A percentile compares a stretch with the other conserved stretches of the same genome.
Evolutionary conservation across 1,140 invertebrate genomes (phyloP).

Genomic region (Drosophila pruinosa): DNA sequence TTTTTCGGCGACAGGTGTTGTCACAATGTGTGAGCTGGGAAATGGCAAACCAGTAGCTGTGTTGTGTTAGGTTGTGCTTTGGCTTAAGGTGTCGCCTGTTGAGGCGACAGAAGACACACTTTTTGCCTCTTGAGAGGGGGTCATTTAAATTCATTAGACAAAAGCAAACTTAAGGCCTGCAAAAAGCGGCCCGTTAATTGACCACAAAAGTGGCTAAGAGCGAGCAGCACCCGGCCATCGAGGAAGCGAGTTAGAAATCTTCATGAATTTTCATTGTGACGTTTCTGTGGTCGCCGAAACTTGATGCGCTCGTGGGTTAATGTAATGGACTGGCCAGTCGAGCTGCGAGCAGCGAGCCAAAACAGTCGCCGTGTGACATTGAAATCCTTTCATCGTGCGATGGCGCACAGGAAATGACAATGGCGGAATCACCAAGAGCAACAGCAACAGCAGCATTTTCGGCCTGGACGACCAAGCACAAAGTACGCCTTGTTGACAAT

Average conservation of each 20-base stretch:
- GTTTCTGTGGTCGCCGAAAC: conserved; percentile 65
- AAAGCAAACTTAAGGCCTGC: conserved; percentile 60
- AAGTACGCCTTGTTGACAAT: conserved; percentile 46
- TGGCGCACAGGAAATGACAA: conserved; percentile 28
- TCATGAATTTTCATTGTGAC: conserved; percentile 72
- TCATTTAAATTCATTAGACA: conserved; percentile 77
- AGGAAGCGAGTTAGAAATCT: conserved; percentile 38
- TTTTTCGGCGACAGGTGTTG: conserved; percentile 73
- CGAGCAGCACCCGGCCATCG: not conserved
- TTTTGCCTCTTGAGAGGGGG: conserved; percentile 53
- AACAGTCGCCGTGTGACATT: conserved; percentile 60
- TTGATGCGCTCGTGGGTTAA: conserved; percentile 62
- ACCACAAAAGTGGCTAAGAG: conserved; percentile 68
- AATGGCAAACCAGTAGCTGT: not conserved
- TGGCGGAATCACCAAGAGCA: not conserved
- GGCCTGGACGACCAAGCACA: conserved; percentile 18
- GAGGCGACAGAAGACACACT: conserved; percentile 49
- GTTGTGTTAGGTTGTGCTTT: not conserved
- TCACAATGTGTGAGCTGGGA: conserved; percentile 37
- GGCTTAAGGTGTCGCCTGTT: conserved; percentile 38
- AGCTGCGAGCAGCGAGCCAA: not conserved
- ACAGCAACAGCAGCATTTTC: not conserved
- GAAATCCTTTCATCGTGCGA: conserved; percentile 68
- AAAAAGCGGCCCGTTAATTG: conserved; percentile 67
- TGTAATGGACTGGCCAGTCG: conserved; percentile 50